Evolutionary conservation across 2,888 invertebrate genomes (phyloP), one percentile per base, ranked within the genome.

Genomic region (Drosophila maculinotata): DNA sequence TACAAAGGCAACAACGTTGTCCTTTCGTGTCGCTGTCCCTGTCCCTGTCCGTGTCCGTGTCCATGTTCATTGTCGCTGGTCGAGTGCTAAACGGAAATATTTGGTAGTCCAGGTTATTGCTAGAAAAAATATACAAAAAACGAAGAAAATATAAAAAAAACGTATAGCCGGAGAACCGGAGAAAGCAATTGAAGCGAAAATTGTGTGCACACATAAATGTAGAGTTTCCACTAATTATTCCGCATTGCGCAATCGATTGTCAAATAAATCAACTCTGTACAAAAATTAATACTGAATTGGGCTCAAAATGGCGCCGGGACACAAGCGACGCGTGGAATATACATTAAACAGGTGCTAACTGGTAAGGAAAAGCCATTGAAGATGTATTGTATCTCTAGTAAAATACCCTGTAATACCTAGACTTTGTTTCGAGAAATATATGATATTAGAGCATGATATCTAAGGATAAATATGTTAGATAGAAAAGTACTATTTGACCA

Each of bases 81-180:
- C 76, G 71, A 77, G 80, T 69, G 79, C 67, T 75, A 75, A 87
- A 78, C 81, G 85, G 81, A 81, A 81, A 87, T 81, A 81, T 87
- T 87, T 84, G 83, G 75, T 81, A 81, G 76, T 76, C 72, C 85
- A 45, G 63, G 79, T 60, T 79, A 76, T 82, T 79, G 72, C 66
- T 75, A 64, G 35, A 63, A 60, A 47, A 45, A 60, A 73, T 25
- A 42, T 53, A 39, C 12, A 49, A 30, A 63, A 56, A 48, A 20
- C 20, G 2, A 39, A 47, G 15, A 49, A 56, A 60, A 65, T 53
- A 23, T 17, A 9, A 45, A 47, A 33, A 42, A 47, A 49, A 15
- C 31, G 12, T 14, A 49, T 38, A 25, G 36, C 56, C 42, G 42
- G 2, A 36, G 15, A 26, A 31, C 54, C 36, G 28, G 39, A 64